Percentiles rank a stretch among this genome's conserved stretches.
Conservation (phyloP, 1,140 invertebrate species). For the Batillaria attramentaria region DNA sequence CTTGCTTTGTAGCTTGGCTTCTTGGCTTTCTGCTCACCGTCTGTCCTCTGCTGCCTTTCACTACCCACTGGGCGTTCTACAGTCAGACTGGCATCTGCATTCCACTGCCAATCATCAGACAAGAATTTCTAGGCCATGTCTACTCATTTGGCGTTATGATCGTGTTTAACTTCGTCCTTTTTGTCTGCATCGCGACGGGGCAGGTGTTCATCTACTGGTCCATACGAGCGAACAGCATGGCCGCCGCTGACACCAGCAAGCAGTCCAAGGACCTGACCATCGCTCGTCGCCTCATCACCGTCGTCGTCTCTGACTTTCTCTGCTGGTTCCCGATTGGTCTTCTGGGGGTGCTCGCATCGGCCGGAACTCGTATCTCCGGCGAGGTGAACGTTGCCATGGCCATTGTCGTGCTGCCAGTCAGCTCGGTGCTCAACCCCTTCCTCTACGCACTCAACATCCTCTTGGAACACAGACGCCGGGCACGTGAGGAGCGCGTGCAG, state of each 20-base stretch:
- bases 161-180: conserved; percentile 42
- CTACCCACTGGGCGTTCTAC: conserved; percentile 43
- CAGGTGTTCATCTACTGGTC: conserved; percentile 44
- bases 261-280: conserved; percentile 31
- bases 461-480: background rate
- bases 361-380: conserved; percentile 34
- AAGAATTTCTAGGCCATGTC: conserved; percentile 35
- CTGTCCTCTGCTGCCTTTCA: conserved; percentile 28
- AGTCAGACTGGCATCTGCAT: conserved; percentile 46
- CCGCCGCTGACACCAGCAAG: background rate
- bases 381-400: conserved; percentile 48
- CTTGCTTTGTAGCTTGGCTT: conserved; percentile 28
- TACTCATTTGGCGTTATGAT: conserved; percentile 46
- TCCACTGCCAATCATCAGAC: conserved; percentile 42
- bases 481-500: background rate
- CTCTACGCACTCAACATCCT: conserved; percentile 45
- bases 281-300: conserved; percentile 37
- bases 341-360: conserved; percentile 36
- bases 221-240: background rate
- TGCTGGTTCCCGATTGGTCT: conserved; percentile 36
- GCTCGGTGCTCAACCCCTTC: conserved; percentile 52
- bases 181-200: conserved; percentile 39
- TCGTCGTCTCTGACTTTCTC: conserved; percentile 41
- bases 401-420: conserved; percentile 49
- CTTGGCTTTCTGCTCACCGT: conserved; percentile 32